Evolutionary conservation across 2,888 invertebrate species (phyloP).

Genomic region (Cacoxenus indagator): DNA sequence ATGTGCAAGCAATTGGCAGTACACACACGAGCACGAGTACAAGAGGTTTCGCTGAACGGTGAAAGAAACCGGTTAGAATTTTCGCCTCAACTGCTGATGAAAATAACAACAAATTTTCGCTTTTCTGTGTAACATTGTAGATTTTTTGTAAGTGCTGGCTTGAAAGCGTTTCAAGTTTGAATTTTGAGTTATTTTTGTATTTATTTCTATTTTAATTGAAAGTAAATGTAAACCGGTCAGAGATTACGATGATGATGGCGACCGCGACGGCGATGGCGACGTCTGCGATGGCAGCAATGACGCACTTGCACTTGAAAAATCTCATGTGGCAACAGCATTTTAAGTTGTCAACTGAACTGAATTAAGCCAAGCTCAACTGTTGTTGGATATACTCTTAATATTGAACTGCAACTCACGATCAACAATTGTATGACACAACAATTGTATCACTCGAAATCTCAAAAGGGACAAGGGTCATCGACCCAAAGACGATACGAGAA

Average conservation of each 20-base stretch:
- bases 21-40: background rate
- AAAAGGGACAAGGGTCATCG: conserved; percentile 10
- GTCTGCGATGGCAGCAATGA: background rate
- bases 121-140: conserved; percentile 1
- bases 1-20: background rate
- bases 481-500: background rate
- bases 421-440: background rate
- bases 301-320: conserved; percentile 9
- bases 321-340: background rate
- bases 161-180: background rate
- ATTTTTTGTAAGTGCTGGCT: background rate
- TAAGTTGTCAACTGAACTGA: background rate
- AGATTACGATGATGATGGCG: background rate
- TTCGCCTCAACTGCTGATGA: background rate
- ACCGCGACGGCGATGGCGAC: background rate
- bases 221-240: conserved; percentile 17
- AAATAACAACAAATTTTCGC: background rate
- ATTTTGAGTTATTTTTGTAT: background rate
- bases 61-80: conserved; percentile 17
- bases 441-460: too few species aligned
- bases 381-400: background rate
- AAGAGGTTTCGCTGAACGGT: background rate
- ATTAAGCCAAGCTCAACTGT: background rate
- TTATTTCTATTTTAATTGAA: conserved; percentile 14
- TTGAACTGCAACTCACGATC: background rate